Percentiles rank a stretch among this genome's conserved stretches.
Conservation (phyloP, 2,888 invertebrate species). For the Xiphydria camelus region DNA sequence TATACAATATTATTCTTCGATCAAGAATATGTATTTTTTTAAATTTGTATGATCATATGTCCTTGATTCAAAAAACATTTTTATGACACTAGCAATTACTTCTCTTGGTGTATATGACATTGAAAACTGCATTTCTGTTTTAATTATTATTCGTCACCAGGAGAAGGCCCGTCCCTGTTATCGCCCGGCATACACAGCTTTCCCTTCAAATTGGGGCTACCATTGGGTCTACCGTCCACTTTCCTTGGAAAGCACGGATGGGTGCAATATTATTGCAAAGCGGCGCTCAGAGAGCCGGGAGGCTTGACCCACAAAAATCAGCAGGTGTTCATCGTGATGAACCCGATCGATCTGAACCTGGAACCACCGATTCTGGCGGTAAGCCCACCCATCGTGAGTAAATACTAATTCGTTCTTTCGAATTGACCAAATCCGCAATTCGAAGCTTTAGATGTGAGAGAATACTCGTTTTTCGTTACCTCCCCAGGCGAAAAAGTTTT, state of each 20-base stretch:
- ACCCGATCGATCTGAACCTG: conserved; percentile 89
- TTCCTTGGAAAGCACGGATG: conserved; percentile 93
- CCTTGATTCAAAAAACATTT: no score
- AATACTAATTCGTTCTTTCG: no score
- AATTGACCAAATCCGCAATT: no score
- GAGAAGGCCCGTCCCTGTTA: conserved; percentile 79
- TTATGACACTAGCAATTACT: no score
- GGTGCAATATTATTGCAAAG: conserved; percentile 94
- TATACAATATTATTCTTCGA: no score
- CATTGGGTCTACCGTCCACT: conserved; percentile 87
- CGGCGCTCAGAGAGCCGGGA: conserved; percentile 83
- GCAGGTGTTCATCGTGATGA: conserved; percentile 97
- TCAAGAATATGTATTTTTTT: no score
- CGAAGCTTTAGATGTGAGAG: no score
- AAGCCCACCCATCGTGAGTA: no score
- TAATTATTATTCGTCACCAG: conserved; percentile 57
- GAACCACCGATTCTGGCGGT: conserved; percentile 87
- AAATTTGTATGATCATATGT: no score
- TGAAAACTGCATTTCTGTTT: neutral
- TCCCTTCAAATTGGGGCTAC: conserved; percentile 89
- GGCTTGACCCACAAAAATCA: conserved; percentile 93
- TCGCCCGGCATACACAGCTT: conserved; percentile 95
- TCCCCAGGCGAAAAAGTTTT: no score
- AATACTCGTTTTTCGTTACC: no score
- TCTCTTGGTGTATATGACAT: neutral